phyloP scores from a whole-genome alignment of 2,113 vertebrate genomes.

The Tragelaphus strepsiceros region DNA sequence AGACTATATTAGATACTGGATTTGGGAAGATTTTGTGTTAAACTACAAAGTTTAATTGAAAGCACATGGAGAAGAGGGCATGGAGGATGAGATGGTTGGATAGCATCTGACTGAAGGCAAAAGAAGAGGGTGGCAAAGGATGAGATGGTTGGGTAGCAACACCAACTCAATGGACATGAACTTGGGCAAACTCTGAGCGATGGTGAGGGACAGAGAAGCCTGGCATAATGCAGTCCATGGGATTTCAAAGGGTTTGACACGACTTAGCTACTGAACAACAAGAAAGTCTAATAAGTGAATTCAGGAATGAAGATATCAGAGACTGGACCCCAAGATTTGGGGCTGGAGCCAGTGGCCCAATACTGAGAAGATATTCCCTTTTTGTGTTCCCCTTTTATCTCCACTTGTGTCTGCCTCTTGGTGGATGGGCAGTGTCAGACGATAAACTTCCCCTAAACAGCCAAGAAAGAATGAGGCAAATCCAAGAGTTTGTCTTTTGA shows the following conservation, averaged over 20 bases:
- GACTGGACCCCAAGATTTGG: background rate
- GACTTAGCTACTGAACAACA: background rate
- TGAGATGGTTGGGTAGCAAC: background rate
- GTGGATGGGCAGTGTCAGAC: background rate
- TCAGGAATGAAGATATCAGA: background rate
- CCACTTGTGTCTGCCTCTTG: background rate
- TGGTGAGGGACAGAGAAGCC: background rate
- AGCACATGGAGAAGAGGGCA: background rate
- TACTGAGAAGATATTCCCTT: background rate
- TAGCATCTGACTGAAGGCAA: background rate
- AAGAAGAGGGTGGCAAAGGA: background rate
- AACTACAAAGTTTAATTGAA: background rate
- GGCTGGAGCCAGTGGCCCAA: background rate
- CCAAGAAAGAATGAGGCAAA: background rate
- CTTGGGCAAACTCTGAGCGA: background rate
- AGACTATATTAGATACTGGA: background rate
- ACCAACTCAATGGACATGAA: background rate
- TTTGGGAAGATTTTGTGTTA: background rate
- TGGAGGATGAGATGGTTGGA: background rate
- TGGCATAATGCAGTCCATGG: background rate
- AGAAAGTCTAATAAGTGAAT: background rate
- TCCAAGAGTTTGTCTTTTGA: background rate
- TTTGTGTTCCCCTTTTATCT: background rate
- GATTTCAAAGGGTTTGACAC: rapidly evolving
- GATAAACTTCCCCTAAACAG: background rate